phyloP scores from a whole-genome alignment of 2,888 invertebrate genomes.

The Conchocele bisecta region DNA sequence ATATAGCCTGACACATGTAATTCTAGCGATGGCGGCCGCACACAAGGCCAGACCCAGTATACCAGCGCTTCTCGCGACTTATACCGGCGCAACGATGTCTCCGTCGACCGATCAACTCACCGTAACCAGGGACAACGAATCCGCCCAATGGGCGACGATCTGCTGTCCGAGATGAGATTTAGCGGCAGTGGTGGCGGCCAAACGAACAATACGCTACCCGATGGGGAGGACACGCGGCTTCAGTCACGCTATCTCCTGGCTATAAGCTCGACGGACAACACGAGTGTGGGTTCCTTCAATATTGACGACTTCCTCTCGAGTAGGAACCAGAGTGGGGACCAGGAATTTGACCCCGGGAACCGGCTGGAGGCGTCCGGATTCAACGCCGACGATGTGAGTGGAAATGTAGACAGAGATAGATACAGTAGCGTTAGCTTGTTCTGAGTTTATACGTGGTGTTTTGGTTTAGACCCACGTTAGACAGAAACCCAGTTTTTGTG shows the following conservation, averaged over 20 bases:
- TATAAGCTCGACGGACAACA: conserved; percentile 36
- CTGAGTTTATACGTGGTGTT: too few relatives aligned
- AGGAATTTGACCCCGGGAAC: conserved; percentile 53
- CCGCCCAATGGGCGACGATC: conserved; percentile 70
- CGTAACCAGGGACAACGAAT: conserved; percentile 69
- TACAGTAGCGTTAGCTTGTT: too few relatives aligned
- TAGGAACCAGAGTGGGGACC: conserved; percentile 22
- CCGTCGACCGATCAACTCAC: too few relatives aligned
- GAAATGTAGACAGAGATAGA: not conserved
- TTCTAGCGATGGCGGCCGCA: too few relatives aligned
- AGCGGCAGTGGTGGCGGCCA: too few relatives aligned
- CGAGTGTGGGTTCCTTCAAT: conserved; percentile 28
- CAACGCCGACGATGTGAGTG: conserved; percentile 60
- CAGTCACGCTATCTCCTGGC: conserved; percentile 58
- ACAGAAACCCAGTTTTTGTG: too few relatives aligned
- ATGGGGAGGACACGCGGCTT: conserved; percentile 38
- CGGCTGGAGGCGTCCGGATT: conserved; percentile 66
- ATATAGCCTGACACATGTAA: too few relatives aligned
- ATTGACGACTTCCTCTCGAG: conserved; percentile 43
- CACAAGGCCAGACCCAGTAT: too few relatives aligned
- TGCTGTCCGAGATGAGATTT: conserved; percentile 60
- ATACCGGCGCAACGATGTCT: too few relatives aligned
- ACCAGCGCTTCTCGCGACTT: too few relatives aligned
- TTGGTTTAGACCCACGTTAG: too few relatives aligned
- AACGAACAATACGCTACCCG: not conserved